Percentiles rank a stretch among this genome's conserved stretches.
Conservation (phyloP, 2,888 invertebrate genomes). For the Megalurothrips usitatus region DNA sequence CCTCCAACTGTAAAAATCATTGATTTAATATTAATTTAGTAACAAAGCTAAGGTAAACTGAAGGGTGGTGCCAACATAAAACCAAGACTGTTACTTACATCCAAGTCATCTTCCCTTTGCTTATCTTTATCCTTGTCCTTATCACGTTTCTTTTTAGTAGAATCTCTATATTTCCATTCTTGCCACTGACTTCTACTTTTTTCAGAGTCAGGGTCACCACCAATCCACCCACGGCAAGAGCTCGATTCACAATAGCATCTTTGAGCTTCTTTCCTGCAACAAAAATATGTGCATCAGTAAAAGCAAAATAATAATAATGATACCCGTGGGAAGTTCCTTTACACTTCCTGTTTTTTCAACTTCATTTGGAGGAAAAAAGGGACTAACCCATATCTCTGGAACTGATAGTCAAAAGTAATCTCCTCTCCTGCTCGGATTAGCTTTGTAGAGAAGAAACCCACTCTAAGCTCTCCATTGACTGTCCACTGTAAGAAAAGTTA, state of each 20-base stretch:
- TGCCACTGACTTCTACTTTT: slow-evolving; percentile 31
- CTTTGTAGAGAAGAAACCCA: slow-evolving; percentile 92
- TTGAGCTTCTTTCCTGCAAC: slow-evolving; percentile 84
- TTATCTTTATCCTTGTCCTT: slow-evolving; percentile 49
- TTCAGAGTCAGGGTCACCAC: slow-evolving; percentile 62
- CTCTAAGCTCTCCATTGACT: slow-evolving; percentile 84
- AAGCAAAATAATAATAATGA: slow-evolving; percentile 34
- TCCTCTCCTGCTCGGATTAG: slow-evolving; percentile 84
- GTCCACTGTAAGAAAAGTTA: slow-evolving; percentile 60
- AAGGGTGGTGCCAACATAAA: slow-evolving; percentile 30
- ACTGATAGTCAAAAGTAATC: slow-evolving; percentile 97
- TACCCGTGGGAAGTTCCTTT: slow-evolving; percentile 29
- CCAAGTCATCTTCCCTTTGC: slow-evolving; percentile 53
- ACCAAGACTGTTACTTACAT: slow-evolving; percentile 46
- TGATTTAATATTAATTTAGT: slow-evolving; percentile 10
- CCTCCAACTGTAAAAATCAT: slow-evolving; percentile 64
- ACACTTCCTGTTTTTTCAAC: too few species aligned
- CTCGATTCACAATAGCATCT: slow-evolving; percentile 88
- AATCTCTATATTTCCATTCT: slow-evolving; percentile 33
- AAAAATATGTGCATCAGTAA: slow-evolving; percentile 33
- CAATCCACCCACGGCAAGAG: slow-evolving; percentile 93
- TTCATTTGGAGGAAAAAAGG: slow-evolving; percentile 20
- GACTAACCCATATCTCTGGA: slow-evolving; percentile 87
- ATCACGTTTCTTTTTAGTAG: slow-evolving; percentile 31
- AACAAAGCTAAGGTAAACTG: slow-evolving; percentile 15